Evolutionary conservation across 2,888 invertebrate genomes (phyloP), one percentile per base, ranked within the genome.

Genomic region (Stenoptilia bipunctidactyla): DNA sequence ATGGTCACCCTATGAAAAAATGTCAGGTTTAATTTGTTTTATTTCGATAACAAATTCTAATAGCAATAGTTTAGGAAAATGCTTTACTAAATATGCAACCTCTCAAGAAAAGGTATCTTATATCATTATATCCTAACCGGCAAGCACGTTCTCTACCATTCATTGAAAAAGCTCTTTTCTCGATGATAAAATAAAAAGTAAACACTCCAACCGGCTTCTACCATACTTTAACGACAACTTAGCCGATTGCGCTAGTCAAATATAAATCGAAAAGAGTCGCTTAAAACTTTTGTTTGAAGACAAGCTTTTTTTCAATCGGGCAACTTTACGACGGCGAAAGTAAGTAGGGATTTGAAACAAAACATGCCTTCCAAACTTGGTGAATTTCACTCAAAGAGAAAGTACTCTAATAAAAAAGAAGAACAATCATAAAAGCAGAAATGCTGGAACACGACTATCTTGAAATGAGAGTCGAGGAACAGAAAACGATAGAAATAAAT

Each of bases 391-490:
- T 80, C 76, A 76, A 73, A 70, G 4, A 72, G 77, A 80, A 79
- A 80, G 80, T 79, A 77, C 72, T 76, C 65, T 66, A 80, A 80
- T 80, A 80, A 80, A 80, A 80, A 76, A 79, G 2, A 34, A 79
- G 79, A 79, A 79, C 77, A 79, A 79, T 77, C 75, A 79, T 80
- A 79, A 79, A 79, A 70, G 68, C 66, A 54, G 66, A 75, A 69
- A 77, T 59, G 74, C 66, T 73, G 54, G 62, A 61, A 66, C 55
- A 64, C 59, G 66, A 53, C 72, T 66, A 61, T 58, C 66, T 61
- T 57, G 58, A 66, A 71, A 69, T 58, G 54, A 53, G 41, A 51
- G 45, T n/a, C n/a, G n/a, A n/a, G n/a, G n/a, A n/a, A n/a, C n/a
- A n/a, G n/a, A n/a, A n/a, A n/a, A n/a, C n/a, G n/a, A 20, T 39